Conservation (phyloP, 1,140 invertebrate species). For the Cyphomyrmex costatus region DNA sequence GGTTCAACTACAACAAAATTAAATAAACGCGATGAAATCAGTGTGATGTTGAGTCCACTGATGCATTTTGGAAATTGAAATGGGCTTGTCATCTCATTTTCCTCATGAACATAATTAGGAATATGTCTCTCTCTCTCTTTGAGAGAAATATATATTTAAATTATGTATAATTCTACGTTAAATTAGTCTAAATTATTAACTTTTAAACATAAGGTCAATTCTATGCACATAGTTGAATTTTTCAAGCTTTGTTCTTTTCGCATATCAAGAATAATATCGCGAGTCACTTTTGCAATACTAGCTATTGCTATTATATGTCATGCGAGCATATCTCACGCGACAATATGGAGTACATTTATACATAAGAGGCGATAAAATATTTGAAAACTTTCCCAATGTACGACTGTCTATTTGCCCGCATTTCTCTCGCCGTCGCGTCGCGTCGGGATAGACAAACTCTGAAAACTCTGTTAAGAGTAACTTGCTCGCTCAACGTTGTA, state of each 20-base stretch:
- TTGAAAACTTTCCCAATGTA: constrained; percentile 19
- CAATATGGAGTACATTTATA: constrained; percentile 28
- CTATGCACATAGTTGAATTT: not conserved
- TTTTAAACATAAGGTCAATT: not conserved
- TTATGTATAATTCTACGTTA: not conserved
- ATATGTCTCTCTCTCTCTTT: not conserved
- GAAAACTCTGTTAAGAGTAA: constrained; percentile 37
- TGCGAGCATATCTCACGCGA: not conserved
- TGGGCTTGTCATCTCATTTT: not conserved
- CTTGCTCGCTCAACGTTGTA: constrained; percentile 3
- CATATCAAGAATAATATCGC: not conserved
- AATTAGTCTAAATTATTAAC: not conserved
- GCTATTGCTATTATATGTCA: not conserved
- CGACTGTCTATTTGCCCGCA: constrained; percentile 19
- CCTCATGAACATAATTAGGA: constrained; percentile 8
- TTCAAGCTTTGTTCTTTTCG: not conserved
- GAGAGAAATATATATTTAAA: not conserved
- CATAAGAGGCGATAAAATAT: constrained; percentile 35
- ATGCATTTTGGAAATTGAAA: not conserved
- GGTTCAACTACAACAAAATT: constrained; percentile 23
- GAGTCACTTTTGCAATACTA: constrained; percentile 8
- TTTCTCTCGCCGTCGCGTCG: constrained; percentile 5
- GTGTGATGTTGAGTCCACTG: not conserved
- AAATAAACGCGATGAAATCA: constrained; percentile 26
- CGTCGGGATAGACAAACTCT: constrained; percentile 18